Base-by-base conservation (phyloP, 2,797 vertebrate species). In the Gephyroberyx darwinii region DNA sequence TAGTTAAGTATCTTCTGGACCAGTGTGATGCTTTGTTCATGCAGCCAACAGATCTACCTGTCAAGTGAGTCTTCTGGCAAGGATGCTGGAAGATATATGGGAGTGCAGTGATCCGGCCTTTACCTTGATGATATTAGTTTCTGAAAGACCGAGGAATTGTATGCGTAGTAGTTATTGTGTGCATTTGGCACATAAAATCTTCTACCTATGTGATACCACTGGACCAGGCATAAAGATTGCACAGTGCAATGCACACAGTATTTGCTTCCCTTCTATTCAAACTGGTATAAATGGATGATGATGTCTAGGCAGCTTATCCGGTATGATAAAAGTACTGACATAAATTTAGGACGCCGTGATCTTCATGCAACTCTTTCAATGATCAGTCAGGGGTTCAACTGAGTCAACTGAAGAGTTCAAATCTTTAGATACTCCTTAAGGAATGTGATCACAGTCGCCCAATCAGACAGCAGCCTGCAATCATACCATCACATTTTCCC, bases 1-100 rank as follows among this genome's bases (percentile, higher is more conserved):
- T 20, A 75, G 61, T 73, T 71, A 65, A 86, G 83, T 81, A 69
- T 88, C 69, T 71, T 82, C 75, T 59, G 65, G 69, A 80, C 45
- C 62, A n/a, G 47, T 72, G 47, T 83, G 80, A 89, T 66, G 80
- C 79, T 86, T 68, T 71, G 57, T 62, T 78, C 31, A 57, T 16
- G 9, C 51, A 65, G 30, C 58, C 54, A 59, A 37, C 60, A 58
- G n/a, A 16, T 60, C 53, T 17, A 39, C 13, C 57, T 67, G 59
- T 67, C 33, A 30, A n/a, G 50, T 51, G 26, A 75, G 74, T 64
- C 61, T 31, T 50, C 71, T 20, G 58, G 48, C 16, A 17, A 30
- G 1, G 35, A 58, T 16, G 9, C 51, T 55, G 43, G 19, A 56
- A 69, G 39, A 73, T 61, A 43, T 65, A 48, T 58, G 53, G 13